phyloP scores from a whole-genome alignment of 2,113 vertebrate species.

The Mustela nigripes region DNA sequence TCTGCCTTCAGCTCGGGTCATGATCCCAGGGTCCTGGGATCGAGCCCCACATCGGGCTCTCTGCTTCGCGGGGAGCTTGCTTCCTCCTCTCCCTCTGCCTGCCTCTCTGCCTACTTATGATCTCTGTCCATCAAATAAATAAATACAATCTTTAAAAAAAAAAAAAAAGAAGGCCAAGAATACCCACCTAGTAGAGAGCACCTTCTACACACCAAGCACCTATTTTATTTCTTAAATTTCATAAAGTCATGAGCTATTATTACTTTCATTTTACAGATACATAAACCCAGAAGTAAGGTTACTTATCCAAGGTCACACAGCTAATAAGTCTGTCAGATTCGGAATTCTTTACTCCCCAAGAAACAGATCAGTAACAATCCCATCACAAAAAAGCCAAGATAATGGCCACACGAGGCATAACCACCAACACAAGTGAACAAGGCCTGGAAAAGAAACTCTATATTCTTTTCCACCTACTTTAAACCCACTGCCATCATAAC shows the following conservation, averaged over 20 bases:
- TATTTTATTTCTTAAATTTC: conserved; percentile 18
- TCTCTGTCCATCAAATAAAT: too few species aligned
- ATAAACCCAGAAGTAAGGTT: not conserved
- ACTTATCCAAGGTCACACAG: not conserved
- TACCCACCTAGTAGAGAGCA: not conserved
- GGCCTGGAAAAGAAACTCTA: conserved; percentile 19
- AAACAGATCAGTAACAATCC: not conserved
- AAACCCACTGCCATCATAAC: conserved; percentile 21
- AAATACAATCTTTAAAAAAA: too few species aligned
- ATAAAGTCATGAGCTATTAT: not conserved
- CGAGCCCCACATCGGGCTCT: too few species aligned
- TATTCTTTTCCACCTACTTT: not conserved
- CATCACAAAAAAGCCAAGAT: not conserved
- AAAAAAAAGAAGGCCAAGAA: not conserved
- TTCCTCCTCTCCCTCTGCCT: too few species aligned
- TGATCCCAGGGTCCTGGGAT: too few species aligned
- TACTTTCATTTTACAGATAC: conserved; percentile 17
- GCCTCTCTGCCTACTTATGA: too few species aligned
- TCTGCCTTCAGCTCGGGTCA: too few species aligned
- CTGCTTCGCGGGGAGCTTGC: too few species aligned
- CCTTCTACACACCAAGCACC: not conserved
- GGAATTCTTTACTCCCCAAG: not conserved
- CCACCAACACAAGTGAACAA: not conserved
- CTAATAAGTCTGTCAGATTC: not conserved
- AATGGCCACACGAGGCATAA: not conserved